Evolutionary conservation across 2,113 vertebrate species (phyloP).

Genomic region (Acinonyx jubatus): DNA sequence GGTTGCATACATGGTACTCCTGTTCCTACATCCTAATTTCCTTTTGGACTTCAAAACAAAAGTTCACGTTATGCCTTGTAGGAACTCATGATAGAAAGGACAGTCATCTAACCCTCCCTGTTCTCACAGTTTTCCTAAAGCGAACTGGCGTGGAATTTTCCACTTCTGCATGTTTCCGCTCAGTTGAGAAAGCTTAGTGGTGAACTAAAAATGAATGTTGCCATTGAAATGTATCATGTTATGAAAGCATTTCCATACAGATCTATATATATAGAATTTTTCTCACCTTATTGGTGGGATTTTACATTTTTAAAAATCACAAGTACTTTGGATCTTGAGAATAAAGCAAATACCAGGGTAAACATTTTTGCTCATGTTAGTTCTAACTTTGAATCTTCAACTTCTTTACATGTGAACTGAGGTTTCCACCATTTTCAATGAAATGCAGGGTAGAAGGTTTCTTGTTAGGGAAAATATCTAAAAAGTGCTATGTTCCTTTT

Average conservation of each 20-base stretch:
- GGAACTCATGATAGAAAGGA: background rate
- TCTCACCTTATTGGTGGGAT: background rate
- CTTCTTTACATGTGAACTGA: background rate
- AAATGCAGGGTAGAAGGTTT: background rate
- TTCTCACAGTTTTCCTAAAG: background rate
- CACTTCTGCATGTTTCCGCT: background rate
- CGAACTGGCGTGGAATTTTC: background rate
- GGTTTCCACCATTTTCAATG: background rate
- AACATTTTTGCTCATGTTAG: background rate
- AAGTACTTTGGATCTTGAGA: background rate
- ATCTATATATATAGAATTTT: background rate
- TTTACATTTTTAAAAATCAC: background rate
- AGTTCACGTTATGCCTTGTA: background rate
- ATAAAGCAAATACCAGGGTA: background rate
- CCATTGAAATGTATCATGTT: background rate
- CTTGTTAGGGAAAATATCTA: background rate
- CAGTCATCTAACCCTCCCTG: accelerated
- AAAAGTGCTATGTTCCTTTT: background rate
- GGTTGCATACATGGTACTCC: background rate
- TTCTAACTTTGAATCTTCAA: background rate
- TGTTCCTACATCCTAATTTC: background rate
- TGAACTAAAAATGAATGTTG: background rate
- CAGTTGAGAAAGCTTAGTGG: background rate
- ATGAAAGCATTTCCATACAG: background rate
- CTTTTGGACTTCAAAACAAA: background rate